Conservation (phyloP, 2,113 vertebrate genomes). For the Mystacornis crossleyi region DNA sequence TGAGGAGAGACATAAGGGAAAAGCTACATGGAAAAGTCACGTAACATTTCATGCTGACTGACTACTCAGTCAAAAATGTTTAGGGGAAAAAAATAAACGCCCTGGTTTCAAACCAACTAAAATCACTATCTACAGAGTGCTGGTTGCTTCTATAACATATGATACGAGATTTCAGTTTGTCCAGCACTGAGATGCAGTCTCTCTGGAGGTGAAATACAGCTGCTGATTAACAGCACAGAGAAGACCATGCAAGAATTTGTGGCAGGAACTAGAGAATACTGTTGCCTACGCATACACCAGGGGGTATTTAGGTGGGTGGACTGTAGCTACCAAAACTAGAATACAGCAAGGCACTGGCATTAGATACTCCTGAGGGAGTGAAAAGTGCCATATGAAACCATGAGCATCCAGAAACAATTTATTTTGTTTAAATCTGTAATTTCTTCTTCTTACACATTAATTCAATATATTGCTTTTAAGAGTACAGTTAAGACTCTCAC, state of each 20-base stretch:
- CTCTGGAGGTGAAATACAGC: not conserved
- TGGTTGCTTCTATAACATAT: not conserved
- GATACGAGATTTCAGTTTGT: not conserved
- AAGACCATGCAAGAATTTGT: not conserved
- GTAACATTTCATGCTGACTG: not conserved
- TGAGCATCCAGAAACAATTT: not conserved
- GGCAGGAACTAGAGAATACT: slow-evolving; percentile 10
- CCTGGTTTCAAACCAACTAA: not conserved
- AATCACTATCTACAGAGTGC: not conserved
- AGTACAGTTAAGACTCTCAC: not conserved
- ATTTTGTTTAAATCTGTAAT: not conserved
- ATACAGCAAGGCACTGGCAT: not conserved
- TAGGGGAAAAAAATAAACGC: not conserved
- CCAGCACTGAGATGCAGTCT: not conserved
- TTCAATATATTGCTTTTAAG: not conserved
- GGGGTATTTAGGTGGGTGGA: slow-evolving; percentile 33
- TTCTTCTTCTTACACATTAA: not conserved
- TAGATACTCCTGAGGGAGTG: not conserved
- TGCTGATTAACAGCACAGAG: slow-evolving; percentile 10
- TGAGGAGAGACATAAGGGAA: not conserved
- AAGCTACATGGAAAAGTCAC: not conserved
- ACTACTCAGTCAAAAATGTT: not conserved
- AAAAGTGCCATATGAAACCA: not conserved
- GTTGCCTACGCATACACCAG: not conserved
- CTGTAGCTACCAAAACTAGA: slow-evolving; percentile 26